Evolutionary conservation across 2,113 vertebrate genomes (phyloP), one percentile per base, ranked within the genome.

Genomic region (Trichechus manatus): DNA sequence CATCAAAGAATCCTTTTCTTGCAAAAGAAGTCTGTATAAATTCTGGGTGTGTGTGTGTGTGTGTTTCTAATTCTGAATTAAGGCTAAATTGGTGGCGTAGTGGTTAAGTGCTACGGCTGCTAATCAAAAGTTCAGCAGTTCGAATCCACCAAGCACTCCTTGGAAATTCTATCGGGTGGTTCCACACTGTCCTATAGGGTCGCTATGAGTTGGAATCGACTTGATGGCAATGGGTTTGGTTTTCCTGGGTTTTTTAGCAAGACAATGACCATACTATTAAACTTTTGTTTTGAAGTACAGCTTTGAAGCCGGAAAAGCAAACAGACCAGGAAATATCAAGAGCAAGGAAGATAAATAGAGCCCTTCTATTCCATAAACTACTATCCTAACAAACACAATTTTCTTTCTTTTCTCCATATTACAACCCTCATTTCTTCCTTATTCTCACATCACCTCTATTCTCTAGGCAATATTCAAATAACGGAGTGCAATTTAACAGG

Each of bases 241-340:
- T 39, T 39, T 39, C 3, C 39, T 39, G 39, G 39, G 39, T 39
- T 39, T 39, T 13, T 39, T 70, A 89, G 9, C 15, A 56, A 89
- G n/a, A 87, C 15, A 63, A 27, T 5, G n/a, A 70, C 29, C 6
- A 1, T 14, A 81, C 15, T 22, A 77, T 75, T 95, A 63, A 87
- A 87, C 7, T 87, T 94, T 47, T 63, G 6, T 92, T 94, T 81
- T n/a, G 27, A 95, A 90, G 63, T 29, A 53, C 74, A 79, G 29
- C 42, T 84, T 53, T 59, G 23, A 88, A 85, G 33, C 15, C 39
- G 15, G n/a, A 70, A 89, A 83, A 87, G 63, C 39, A 87, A 23
- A 75, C 25, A 80, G 56, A 36, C 36, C 6, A 63, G 31, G 10
- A 92, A 94, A 92, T 77, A 19, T 59, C 33, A 61, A 89, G 56